phyloP scores from a whole-genome alignment of 1,140 invertebrate species.

The Aphaenogaster rudis region DNA sequence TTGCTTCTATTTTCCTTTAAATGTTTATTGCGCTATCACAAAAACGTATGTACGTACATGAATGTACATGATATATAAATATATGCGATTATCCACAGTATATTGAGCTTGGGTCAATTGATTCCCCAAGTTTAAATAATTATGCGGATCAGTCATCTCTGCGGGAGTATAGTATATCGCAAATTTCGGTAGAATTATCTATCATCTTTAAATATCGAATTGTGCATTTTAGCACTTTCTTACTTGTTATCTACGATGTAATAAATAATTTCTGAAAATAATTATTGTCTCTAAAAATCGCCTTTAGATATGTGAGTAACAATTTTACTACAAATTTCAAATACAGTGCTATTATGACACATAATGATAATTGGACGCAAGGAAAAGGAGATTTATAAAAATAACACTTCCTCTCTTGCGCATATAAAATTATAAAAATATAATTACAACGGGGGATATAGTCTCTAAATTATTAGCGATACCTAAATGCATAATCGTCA shows the following conservation, averaged over 20 bases:
- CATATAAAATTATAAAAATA: conserved; percentile 13
- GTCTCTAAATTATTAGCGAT: conserved; percentile 34
- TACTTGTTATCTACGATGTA: background rate
- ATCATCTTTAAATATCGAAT: conserved; percentile 21
- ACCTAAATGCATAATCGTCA: conserved; percentile 38
- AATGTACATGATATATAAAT: background rate
- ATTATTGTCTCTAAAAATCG: background rate
- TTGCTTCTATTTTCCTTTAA: background rate
- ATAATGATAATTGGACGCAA: background rate
- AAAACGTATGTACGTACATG: background rate
- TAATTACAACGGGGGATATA: conserved; percentile 6
- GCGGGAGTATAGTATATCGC: background rate
- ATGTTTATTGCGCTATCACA: background rate
- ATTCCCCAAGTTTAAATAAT: background rate
- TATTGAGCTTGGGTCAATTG: background rate
- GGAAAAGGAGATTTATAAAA: background rate
- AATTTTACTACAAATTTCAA: background rate
- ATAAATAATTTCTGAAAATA: background rate
- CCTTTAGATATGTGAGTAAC: background rate
- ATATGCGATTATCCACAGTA: background rate
- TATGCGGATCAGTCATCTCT: background rate
- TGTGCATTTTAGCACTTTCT: background rate
- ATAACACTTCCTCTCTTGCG: background rate
- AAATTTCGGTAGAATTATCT: background rate
- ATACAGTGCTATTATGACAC: background rate